Conservation (phyloP, 1,140 invertebrate genomes). For the Platorchestia sp. region DNA sequence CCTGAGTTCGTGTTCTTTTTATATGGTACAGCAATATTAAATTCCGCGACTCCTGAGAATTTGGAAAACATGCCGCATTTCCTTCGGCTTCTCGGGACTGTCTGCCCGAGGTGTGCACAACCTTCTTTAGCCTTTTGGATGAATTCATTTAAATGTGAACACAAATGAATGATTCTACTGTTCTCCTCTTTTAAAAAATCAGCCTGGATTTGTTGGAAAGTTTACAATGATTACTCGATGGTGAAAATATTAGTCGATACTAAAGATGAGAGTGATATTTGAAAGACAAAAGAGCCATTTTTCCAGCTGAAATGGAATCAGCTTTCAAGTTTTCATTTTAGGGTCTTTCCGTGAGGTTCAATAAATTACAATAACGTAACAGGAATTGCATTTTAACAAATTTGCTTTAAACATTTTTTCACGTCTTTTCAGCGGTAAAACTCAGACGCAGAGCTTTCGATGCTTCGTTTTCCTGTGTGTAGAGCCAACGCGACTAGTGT, state of each 20-base stretch:
- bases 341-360: no score
- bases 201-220: not conserved
- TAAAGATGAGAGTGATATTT: not conserved
- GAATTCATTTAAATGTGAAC: not conserved
- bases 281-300: not conserved
- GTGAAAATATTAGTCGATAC: not conserved
- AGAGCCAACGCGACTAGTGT: no score
- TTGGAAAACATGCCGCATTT: not conserved
- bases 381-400: no score
- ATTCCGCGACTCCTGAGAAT: not conserved
- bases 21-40: not conserved
- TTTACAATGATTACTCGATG: not conserved
- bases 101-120: not conserved
- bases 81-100: not conserved
- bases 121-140: not conserved
- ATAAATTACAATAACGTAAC: no score
- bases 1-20: not conserved
- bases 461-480: no score
- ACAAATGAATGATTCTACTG: not conserved
- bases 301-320: not conserved
- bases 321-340: not conserved
- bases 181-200: not conserved
- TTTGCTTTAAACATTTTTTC: no score
- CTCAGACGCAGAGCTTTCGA: no score
- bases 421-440: no score